Conservation (phyloP, 2,113 vertebrate genomes). For the Nestor notabilis region DNA sequence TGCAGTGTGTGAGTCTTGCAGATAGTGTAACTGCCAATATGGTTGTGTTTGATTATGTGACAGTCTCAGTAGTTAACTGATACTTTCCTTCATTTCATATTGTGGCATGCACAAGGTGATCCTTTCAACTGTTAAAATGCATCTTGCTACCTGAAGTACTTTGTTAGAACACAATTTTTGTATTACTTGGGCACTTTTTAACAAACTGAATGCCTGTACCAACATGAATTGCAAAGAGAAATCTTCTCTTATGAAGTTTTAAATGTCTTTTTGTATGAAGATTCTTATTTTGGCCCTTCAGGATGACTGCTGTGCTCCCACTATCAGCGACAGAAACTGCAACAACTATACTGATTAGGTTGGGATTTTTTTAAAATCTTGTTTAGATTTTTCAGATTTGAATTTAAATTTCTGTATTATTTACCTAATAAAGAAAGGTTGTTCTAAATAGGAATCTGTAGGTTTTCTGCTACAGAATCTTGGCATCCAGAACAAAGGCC, state of each 20-base stretch:
- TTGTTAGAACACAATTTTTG: neutral
- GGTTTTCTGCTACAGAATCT: neutral
- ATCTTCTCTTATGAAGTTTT: neutral
- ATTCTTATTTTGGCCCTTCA: neutral
- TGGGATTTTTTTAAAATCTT: neutral
- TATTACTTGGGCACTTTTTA: neutral
- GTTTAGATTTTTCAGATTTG: neutral
- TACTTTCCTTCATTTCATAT: neutral
- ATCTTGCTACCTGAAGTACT: neutral
- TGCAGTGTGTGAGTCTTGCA: neutral
- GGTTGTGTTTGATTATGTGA: neutral
- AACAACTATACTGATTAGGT: neutral
- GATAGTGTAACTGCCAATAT: accelerated
- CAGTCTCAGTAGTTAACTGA: neutral
- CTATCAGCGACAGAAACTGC: neutral
- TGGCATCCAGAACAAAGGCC: slow-evolving; percentile 3
- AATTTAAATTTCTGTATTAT: neutral
- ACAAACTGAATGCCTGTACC: neutral
- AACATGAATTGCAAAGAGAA: neutral
- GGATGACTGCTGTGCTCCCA: neutral
- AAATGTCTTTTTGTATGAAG: neutral
- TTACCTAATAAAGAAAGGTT: neutral
- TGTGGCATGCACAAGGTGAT: neutral
- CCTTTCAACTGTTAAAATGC: neutral
- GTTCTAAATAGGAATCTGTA: neutral